phyloP scores from a whole-genome alignment of 2,797 vertebrate species.

The Hypotaenidia philippensis region DNA sequence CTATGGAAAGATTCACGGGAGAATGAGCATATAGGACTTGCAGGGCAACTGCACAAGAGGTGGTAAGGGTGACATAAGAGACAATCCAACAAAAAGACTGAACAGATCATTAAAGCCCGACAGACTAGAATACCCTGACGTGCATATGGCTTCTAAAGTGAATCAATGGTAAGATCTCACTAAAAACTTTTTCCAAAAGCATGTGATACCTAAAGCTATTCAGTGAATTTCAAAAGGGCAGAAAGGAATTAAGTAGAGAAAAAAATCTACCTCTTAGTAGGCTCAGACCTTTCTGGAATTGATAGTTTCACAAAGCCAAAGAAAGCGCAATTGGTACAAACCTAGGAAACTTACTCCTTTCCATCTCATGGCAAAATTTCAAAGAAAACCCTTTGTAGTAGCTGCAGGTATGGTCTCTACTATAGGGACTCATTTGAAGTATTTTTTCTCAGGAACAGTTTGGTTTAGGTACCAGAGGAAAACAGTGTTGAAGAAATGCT shows the following conservation, averaged over 20 bases:
- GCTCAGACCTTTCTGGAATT: not conserved
- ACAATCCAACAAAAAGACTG: not conserved
- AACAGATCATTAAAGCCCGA: not conserved
- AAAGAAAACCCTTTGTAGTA: not conserved
- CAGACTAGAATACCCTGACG: not conserved
- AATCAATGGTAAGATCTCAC: not conserved
- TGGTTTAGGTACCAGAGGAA: not conserved
- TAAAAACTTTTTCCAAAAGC: not conserved
- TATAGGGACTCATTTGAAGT: not conserved
- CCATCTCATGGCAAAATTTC: not conserved
- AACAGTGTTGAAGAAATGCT: not conserved
- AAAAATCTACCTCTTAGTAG: rapidly evolving
- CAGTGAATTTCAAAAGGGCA: not conserved
- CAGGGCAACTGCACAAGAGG: not conserved
- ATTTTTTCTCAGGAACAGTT: not conserved
- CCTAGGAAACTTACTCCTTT: not conserved
- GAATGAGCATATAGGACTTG: not conserved
- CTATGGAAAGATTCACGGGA: not conserved
- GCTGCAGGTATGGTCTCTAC: not conserved
- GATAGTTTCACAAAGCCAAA: not conserved
- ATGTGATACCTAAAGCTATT: not conserved
- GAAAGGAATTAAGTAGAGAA: not conserved
- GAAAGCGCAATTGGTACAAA: not conserved
- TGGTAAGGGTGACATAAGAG: not conserved
- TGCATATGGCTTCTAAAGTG: not conserved